Percentiles rank a stretch among this genome's conserved stretches.
phyloP scores from a whole-genome alignment of 1,140 invertebrate species.

The Bombus confusus region DNA sequence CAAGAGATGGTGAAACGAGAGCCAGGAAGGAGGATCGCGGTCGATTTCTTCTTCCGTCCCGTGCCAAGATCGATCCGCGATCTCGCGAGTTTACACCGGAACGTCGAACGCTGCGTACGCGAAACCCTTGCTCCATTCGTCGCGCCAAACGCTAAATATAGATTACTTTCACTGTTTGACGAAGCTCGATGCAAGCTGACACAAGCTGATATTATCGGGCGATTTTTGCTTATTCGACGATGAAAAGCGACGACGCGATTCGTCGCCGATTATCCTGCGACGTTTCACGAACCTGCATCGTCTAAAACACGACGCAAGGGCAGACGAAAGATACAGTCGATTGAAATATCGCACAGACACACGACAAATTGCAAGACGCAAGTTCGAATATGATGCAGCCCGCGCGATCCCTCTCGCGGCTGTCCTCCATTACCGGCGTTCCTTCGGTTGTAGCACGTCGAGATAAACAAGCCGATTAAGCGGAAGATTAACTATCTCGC shows the following conservation, averaged over 20 bases:
- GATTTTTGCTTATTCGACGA: too few relatives aligned
- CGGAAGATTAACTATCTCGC: conserved; percentile 54
- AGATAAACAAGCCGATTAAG: conserved; percentile 52
- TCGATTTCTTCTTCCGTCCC: conserved; percentile 52
- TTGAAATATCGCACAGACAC: conserved; percentile 18
- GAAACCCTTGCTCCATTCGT: conserved; percentile 3
- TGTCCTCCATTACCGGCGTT: conserved; percentile 43
- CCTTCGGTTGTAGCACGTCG: conserved; percentile 45
- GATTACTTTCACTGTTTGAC: conserved; percentile 63
- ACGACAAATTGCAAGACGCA: conserved; percentile 33
- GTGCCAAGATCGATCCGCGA: conserved; percentile 17
- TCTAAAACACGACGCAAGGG: too few relatives aligned
- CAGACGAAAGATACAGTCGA: background rate
- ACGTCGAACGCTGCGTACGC: background rate
- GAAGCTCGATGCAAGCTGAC: conserved; percentile 28
- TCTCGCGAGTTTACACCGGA: conserved; percentile 8
- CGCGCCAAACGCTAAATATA: conserved; percentile 43
- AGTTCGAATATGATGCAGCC: conserved; percentile 42
- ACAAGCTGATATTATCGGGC: conserved; percentile 2
- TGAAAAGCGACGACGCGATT: background rate
- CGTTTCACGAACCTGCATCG: background rate
- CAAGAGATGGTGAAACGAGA: conserved; percentile 30
- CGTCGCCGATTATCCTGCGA: background rate
- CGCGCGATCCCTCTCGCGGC: conserved; percentile 1
- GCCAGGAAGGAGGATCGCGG: conserved; percentile 38